Percentiles rank a stretch among this genome's conserved stretches.
phyloP scores from a whole-genome alignment of 2,113 vertebrate species.

The Gobio gobio region DNA sequence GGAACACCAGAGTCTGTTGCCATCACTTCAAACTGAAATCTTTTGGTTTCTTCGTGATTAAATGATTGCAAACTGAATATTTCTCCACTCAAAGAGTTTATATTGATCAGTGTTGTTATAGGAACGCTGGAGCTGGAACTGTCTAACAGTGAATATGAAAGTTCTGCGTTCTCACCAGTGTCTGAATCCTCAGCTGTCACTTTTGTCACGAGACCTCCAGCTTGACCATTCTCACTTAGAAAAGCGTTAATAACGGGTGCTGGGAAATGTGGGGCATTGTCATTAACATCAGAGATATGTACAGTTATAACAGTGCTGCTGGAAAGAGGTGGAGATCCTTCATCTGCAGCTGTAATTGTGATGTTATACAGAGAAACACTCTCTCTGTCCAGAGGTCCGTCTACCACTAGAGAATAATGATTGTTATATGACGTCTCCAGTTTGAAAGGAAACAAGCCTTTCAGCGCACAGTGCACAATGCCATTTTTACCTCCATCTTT shows the following conservation, averaged over 20 bases:
- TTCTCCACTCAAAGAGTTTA: conserved; percentile 69
- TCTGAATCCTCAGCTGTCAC: conserved; percentile 47
- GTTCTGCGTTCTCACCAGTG: conserved; percentile 59
- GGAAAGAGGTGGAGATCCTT: conserved; percentile 50
- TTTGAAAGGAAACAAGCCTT: conserved; percentile 31
- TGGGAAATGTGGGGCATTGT: conserved; percentile 51
- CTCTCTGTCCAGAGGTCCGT: conserved; percentile 51
- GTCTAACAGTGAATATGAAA: conserved; percentile 66
- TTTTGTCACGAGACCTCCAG: conserved; percentile 26
- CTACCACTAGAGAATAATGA: conserved; percentile 53
- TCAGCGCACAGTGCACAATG: conserved; percentile 34
- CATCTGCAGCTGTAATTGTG: conserved; percentile 53
- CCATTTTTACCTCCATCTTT: conserved; percentile 60
- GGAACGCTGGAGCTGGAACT: conserved; percentile 57
- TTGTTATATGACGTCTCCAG: conserved; percentile 48
- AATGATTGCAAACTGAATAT: conserved; percentile 65
- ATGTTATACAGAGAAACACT: conserved; percentile 45
- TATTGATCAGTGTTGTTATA: conserved; percentile 69
- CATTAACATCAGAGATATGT: conserved; percentile 57
- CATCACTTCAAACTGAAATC: conserved; percentile 43
- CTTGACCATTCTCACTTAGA: conserved; percentile 52
- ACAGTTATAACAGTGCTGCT: conserved; percentile 48
- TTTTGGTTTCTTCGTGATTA: conserved; percentile 63
- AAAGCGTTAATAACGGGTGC: conserved; percentile 35
- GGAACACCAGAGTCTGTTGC: conserved; percentile 45